Conservation (phyloP, 2,797 vertebrate genomes). For the Synaphobranchus kaupii region DNA sequence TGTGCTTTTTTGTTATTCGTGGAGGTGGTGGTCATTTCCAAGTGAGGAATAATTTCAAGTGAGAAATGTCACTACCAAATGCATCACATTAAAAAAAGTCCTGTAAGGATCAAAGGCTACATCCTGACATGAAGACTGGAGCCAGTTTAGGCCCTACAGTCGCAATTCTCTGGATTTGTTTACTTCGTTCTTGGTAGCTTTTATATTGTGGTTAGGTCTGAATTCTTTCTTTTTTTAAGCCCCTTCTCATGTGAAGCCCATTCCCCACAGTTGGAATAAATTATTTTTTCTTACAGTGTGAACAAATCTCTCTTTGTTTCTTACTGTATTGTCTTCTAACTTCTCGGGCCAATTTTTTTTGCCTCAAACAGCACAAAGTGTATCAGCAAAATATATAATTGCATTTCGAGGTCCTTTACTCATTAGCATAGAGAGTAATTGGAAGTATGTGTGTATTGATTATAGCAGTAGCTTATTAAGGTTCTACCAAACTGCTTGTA, state of each 20-base stretch:
- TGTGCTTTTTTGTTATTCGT: not conserved
- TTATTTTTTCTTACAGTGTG: constrained; percentile 71
- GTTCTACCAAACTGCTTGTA: constrained; percentile 27
- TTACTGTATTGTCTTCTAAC: constrained; percentile 62
- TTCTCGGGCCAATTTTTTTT: constrained; percentile 41
- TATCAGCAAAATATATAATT: constrained; percentile 63
- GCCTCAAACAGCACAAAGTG: constrained; percentile 59
- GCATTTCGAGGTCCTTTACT: constrained; percentile 27
- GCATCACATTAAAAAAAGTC: not conserved
- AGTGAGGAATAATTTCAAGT: not conserved
- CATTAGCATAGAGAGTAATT: constrained; percentile 26
- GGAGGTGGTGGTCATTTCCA: not conserved
- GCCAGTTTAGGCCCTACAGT: constrained; percentile 37
- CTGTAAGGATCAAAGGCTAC: not conserved
- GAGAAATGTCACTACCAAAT: not conserved
- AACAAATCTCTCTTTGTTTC: constrained; percentile 77
- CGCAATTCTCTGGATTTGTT: constrained; percentile 56
- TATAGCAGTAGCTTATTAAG: constrained; percentile 35
- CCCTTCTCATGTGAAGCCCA: constrained; percentile 61
- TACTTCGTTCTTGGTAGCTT: constrained; percentile 56
- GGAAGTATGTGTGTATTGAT: constrained; percentile 44
- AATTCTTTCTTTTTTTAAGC: constrained; percentile 28
- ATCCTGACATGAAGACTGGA: not conserved
- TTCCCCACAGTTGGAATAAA: constrained; percentile 75
- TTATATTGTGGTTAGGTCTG: constrained; percentile 67